Percentiles rank a stretch among this genome's conserved stretches.
Conservation (phyloP, 2,888 invertebrate genomes). For the Psylliodes chrysocephalus region DNA sequence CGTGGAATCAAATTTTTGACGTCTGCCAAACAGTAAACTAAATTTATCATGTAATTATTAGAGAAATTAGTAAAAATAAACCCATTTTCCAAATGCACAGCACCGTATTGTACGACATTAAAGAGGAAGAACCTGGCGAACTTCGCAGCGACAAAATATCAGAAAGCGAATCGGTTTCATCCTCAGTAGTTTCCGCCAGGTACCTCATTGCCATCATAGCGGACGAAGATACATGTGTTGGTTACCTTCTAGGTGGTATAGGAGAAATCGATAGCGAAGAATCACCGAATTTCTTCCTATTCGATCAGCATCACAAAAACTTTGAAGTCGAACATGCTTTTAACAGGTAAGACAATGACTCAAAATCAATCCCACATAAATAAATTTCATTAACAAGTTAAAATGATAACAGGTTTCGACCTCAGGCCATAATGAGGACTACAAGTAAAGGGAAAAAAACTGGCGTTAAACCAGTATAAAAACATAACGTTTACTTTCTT, state of each 20-base stretch:
- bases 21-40: too few species aligned
- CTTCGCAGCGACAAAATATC: constrained; percentile 13
- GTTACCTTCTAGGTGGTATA: constrained; percentile 49
- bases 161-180: background rate
- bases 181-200: background rate
- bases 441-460: too few species aligned
- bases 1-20: too few species aligned
- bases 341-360: too few species aligned
- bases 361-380: too few species aligned
- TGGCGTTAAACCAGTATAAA: too few species aligned
- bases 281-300: constrained; percentile 45
- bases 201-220: constrained; percentile 47
- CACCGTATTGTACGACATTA: constrained; percentile 24
- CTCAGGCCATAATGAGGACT: too few species aligned
- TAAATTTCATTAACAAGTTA: too few species aligned
- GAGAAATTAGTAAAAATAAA: too few species aligned
- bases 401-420: too few species aligned
- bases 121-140: constrained; percentile 33
- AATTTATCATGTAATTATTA: too few species aligned
- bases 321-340: constrained; percentile 12
- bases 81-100: constrained; percentile 18
- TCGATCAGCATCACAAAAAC: constrained; percentile 8
- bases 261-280: constrained; percentile 42
- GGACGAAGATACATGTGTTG: constrained; percentile 51
- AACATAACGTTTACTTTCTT: too few species aligned